Percentiles rank a stretch among this genome's conserved stretches.
These are phyloP conservation scores for Meteorus colon DNA, from an alignment of 2,888 invertebrate genomes.

Conservation along the genomic window DNA sequence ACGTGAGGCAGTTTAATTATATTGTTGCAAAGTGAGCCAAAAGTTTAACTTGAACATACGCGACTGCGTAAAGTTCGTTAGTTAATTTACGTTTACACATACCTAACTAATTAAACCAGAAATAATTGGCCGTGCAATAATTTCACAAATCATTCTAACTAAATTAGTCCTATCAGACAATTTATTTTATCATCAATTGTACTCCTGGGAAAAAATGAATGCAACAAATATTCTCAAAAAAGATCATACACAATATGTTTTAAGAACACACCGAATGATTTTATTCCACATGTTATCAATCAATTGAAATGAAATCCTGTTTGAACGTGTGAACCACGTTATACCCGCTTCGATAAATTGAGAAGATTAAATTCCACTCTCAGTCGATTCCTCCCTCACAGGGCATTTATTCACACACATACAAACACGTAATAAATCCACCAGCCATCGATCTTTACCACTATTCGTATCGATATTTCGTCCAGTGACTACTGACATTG, in stretches of 20 bases:
- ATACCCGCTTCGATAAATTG: conserved; percentile 34
- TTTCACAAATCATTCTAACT: not conserved
- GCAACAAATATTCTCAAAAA: not conserved
- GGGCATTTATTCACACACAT: conserved; percentile 23
- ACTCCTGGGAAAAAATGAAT: not conserved
- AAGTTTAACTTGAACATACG: not conserved
- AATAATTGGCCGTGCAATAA: not conserved
- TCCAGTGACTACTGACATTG: conserved; percentile 12
- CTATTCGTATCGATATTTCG: not conserved
- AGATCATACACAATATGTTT: not conserved
- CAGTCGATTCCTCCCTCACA: conserved; percentile 26
- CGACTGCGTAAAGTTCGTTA: not conserved
- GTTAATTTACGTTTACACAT: not conserved
- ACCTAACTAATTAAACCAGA: not conserved
- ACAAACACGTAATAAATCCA: not conserved
- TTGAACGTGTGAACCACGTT: conserved; percentile 8
- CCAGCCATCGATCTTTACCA: not conserved
- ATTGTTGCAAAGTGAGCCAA: not conserved
- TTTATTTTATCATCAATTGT: not conserved
- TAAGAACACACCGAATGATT: not conserved
- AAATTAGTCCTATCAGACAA: not conserved
- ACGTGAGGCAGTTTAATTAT: not conserved
- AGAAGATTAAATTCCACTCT: conserved; percentile 41
- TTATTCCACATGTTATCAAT: not conserved
- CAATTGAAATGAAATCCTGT: conserved; percentile 1